Base-by-base conservation (phyloP, 2,797 vertebrate species). In the Limnodromus scolopaceus region DNA sequence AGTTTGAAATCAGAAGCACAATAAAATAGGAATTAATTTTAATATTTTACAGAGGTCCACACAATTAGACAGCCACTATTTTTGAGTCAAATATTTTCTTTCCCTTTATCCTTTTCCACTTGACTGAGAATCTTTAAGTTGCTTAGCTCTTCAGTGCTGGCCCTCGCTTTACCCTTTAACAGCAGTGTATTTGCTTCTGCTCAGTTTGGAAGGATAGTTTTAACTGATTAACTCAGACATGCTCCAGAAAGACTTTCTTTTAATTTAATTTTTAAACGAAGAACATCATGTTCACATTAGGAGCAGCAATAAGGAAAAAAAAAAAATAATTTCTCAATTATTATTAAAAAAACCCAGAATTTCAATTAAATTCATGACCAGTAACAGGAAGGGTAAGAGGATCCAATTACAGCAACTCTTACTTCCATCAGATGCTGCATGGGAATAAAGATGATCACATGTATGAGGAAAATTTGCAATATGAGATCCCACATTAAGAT, bases 241-340 rank as follows among this genome's bases (percentile, higher is more conserved):
- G 66, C 45, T 77, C 74, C 77, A 94, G 86, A 93, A 93, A 77
- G 53, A 61, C 23, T 34, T 51, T 15, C 19, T 88, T 87, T 71
- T 12, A 92, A 93, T 94, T 93, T 68, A 55, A 75, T 95, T 97
- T 95, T 95, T 89, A 71, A 84, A 75, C 61, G 7, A 93, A 92
- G 58, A 83, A 85, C 85, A 93, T 65, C 10, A 2, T 77, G 93
- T 83, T 95, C 95, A 89, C 51, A 77, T 94, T 90, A 90, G 69
- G 32, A 93, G 45, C 45, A 68, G 87, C 55, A 94, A 64, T 80
- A 83, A 79, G 2, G 0, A 25, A 5, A 16, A 24, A 16, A 34
- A 46, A 8, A 22, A 6, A 72, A 69, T 61, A 36, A 61, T 89
- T 96, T 91, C 74, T 84, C 77, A 80, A 64, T 92, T 92, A 91